phyloP scores from a whole-genome alignment of 2,113 vertebrate genomes.

The Aegotheles bennettii region DNA sequence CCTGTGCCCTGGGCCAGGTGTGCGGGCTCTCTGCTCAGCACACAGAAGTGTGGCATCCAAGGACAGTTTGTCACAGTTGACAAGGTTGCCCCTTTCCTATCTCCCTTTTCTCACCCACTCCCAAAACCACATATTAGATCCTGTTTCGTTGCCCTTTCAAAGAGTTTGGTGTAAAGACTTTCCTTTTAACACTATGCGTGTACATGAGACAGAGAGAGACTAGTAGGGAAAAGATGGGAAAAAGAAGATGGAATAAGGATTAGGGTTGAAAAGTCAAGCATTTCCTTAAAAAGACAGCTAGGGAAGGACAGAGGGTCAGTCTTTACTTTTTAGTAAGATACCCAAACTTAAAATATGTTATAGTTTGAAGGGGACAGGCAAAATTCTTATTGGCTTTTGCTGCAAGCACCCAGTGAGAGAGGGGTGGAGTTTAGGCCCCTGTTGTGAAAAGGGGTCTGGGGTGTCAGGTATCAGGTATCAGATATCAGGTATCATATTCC shows the following conservation, averaged over 20 bases:
- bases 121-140: background rate
- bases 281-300: background rate
- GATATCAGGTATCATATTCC: too few relatives aligned
- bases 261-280: background rate
- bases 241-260: background rate
- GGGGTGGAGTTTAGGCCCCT: too few relatives aligned
- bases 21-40: fast-evolving
- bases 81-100: background rate
- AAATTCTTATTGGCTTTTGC: too few relatives aligned
- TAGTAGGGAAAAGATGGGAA: too few relatives aligned
- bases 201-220: background rate
- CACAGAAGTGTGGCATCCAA: background rate
- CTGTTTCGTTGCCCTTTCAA: fast-evolving
- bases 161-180: background rate
- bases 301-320: background rate
- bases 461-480: too few relatives aligned
- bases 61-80: too few relatives aligned
- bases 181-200: background rate
- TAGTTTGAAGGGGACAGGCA: too few relatives aligned
- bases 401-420: too few relatives aligned
- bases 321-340: background rate
- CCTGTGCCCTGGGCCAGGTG: fast-evolving
- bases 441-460: too few relatives aligned
- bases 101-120: background rate
- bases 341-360: background rate